Evolutionary conservation across 2,888 invertebrate species (phyloP).

Genomic region (Liodrosophila aerea): DNA sequence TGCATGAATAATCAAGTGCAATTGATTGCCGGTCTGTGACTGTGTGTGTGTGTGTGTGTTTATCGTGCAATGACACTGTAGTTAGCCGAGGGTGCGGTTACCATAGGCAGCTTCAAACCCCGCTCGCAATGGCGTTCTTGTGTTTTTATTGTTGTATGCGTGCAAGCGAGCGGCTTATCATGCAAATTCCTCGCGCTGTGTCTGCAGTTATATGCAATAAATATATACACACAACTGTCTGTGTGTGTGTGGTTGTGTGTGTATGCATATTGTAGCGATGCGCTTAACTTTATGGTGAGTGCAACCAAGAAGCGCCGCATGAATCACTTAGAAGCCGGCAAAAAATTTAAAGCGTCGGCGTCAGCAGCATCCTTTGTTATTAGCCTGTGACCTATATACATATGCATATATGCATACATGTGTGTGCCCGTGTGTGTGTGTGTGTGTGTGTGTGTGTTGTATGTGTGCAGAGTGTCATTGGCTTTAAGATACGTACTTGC

Average conservation of each 20-base stretch:
- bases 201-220: constrained; percentile 9
- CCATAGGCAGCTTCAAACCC: constrained; percentile 34
- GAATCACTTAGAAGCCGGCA: constrained; percentile 48
- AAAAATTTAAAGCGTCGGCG: constrained; percentile 6
- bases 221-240: constrained; percentile 3
- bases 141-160: constrained; percentile 32
- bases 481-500: constrained; percentile 25
- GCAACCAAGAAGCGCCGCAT: constrained; percentile 28
- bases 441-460: constrained; percentile 1
- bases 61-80: not conserved
- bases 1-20: not conserved
- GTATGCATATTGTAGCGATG: constrained; percentile 1
- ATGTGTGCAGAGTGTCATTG: constrained; percentile 37
- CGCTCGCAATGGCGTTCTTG: constrained; percentile 31
- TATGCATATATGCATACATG: constrained; percentile 1
- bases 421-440: not conserved
- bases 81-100: constrained; percentile 40
- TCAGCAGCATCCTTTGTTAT: constrained; percentile 37
- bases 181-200: constrained; percentile 45
- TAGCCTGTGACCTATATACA: constrained; percentile 50
- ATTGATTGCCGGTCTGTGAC: too few relatives aligned
- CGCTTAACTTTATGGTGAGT: too few relatives aligned
- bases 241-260: constrained; percentile 3
- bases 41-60: not conserved
- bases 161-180: constrained; percentile 44